Percentiles rank a stretch among this genome's conserved stretches.
These are phyloP conservation scores for Phataginus tricuspis DNA, from an alignment of 2,797 vertebrate species.

Conservation along the genomic window DNA sequence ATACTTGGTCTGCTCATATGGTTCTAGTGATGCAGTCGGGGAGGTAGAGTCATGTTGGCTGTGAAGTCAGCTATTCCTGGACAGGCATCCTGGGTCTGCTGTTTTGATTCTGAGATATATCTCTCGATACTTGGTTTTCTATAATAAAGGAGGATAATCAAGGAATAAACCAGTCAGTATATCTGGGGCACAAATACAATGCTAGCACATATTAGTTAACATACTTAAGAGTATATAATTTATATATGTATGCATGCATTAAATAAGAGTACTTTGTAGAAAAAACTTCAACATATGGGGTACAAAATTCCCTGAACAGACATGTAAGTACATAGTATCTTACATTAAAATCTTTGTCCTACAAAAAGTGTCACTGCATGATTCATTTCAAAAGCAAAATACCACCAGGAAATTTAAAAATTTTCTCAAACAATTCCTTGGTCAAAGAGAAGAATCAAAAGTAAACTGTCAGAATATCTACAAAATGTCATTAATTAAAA, in stretches of 20 bases:
- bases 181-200: neutral
- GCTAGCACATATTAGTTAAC: neutral
- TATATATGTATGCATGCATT: neutral
- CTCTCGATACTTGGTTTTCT: neutral
- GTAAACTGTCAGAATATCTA: neutral
- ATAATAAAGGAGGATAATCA: neutral
- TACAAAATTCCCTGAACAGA: neutral
- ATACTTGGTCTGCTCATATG: neutral
- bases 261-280: neutral
- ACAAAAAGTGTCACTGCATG: neutral
- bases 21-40: neutral
- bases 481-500: neutral
- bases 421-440: neutral
- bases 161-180: neutral
- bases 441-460: neutral
- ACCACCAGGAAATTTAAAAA: neutral
- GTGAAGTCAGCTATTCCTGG: neutral
- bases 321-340: neutral
- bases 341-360: neutral
- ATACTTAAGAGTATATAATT: neutral
- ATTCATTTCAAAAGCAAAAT: conserved; percentile 33
- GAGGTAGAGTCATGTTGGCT: neutral
- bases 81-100: neutral
- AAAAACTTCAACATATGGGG: neutral
- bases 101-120: neutral